Percentiles rank a stretch among this genome's conserved stretches.
Evolutionary conservation across 2,888 invertebrate species (phyloP).

Genomic region (Chouioia cunea): DNA sequence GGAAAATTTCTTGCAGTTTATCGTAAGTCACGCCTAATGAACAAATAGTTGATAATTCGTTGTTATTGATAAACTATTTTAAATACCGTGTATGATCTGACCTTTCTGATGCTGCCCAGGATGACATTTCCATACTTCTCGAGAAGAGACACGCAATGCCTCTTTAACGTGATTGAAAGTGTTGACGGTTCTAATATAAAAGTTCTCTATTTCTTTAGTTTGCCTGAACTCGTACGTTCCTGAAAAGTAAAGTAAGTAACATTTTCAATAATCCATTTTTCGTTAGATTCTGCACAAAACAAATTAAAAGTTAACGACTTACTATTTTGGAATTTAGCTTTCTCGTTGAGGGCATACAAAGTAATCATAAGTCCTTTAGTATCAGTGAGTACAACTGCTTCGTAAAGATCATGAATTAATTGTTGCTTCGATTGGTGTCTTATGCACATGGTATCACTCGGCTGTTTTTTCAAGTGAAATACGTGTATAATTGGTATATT

Average conservation of each 20-base stretch:
- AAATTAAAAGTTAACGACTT: neutral
- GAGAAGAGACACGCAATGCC: neutral
- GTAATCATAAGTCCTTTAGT: slow-evolving; percentile 19
- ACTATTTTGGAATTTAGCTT: slow-evolving; percentile 13
- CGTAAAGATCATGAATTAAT: slow-evolving; percentile 8
- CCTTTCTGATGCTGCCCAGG: slow-evolving; percentile 15
- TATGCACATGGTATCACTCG: slow-evolving; percentile 27
- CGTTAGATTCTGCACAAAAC: too few species aligned
- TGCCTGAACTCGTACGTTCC: slow-evolving; percentile 16
- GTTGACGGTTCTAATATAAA: neutral
- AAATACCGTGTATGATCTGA: neutral
- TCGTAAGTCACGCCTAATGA: slow-evolving; percentile 19
- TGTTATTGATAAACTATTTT: too few species aligned
- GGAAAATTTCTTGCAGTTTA: slow-evolving; percentile 17
- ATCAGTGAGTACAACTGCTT: slow-evolving; percentile 2
- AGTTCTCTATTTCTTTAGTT: slow-evolving; percentile 7
- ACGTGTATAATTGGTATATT: too few species aligned
- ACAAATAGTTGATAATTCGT: neutral
- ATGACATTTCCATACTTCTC: slow-evolving; percentile 23
- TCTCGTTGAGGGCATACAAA: slow-evolving; percentile 8
- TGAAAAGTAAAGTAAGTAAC: neutral
- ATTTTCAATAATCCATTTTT: neutral
- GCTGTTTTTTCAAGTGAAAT: neutral
- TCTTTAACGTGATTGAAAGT: slow-evolving; percentile 9
- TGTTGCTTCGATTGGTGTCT: slow-evolving; percentile 24